Base-by-base conservation (phyloP, 1,140 invertebrate species). In the Pararge aegeria region DNA sequence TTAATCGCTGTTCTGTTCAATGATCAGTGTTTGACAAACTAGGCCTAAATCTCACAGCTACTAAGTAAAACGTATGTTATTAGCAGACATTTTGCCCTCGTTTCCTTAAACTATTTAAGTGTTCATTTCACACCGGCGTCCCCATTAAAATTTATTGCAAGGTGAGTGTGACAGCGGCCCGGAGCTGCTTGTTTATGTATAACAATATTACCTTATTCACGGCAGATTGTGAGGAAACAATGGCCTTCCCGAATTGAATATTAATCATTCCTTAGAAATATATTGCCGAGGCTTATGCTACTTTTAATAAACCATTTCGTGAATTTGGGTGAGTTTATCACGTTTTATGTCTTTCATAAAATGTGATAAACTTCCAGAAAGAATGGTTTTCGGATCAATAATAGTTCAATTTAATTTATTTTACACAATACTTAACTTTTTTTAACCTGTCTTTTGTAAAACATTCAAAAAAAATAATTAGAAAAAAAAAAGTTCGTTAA, bases 101-200 rank as follows among this genome's bases (percentile, higher is more conserved):
- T 54, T 46, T 19, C 30, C 42, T 30, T 61, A 61, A 61, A 54
- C 58, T 61, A 61, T 61, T 61, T 61, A 61, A 61, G 51, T 48
- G 58, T 55, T 54, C 51, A 54, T 61, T 61, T 55, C 30, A 20
- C 51, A 5, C 58, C 27, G 51, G 42, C 18, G 58, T 38, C 42
- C 44, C 19, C 34, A 55, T 61, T 61, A 61, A 61, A 61, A 55
- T 61, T 61, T 55, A 61, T 55, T 54, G 34, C 51, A 20, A 44
- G 44, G 49, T 37, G 40, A 60, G 19, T 48, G 58, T 61, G 51
- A 61, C 58, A 50, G 52, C 27, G 19, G 27, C 13, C 38, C 18
- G 18, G 27, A 37, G 20, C 29, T 20, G 44, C 51, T 61, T 61
- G 58, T 61, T 61, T 61, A 61, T 61, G 51, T 61, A 61, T 61